Base-by-base conservation (phyloP, 2,113 vertebrate species). In the Sturnira hondurensis region DNA sequence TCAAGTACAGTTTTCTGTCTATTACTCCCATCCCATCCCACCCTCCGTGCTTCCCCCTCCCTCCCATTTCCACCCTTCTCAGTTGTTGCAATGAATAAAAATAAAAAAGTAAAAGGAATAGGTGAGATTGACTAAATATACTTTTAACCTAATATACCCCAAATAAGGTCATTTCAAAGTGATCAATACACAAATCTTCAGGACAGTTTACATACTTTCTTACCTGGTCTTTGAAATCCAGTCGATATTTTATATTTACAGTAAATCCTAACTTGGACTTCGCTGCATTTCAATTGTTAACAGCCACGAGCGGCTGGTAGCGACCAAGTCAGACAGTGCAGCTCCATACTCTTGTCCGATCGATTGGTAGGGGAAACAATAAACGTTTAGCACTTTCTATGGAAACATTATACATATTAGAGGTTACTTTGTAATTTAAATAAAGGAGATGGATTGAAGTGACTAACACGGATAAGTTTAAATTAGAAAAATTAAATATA, bases 181-280 rank as follows among this genome's bases (percentile, higher is more conserved):
- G 85, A 67, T 83, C 33, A 89, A 91, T 31, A 74, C 8, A 91
- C 84, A 95, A 88, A 54, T 47, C 52, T 84, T 33, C 56, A n/a
- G 50, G 5, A 80, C 36, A 81, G 1, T 54, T 67, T 82, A 61
- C 2, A 77, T 24, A 13, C 1, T 50, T 70, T 80, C 5, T 94
- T 85, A 45, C 50, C 89, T 80, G 92, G 2, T 80, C 54, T 89
- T 95, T 91, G 56, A 94, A 91, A 76, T 76, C 17, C 10, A 95
- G 19, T 54, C 26, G 47, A 5, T 76, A 68, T 86, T 56, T 96
- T 63, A 86, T 10, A 89, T 17, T 63, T 71, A 77, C 0, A 47
- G 33, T 10, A 38, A 5, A 71, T 38, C 70, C 84, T 93, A 73
- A 54, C 70, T 80, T 88, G 71, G 13, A 65, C 43, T 58, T 58